Conservation (phyloP, 2,797 vertebrate genomes). For the Balearica regulorum region DNA sequence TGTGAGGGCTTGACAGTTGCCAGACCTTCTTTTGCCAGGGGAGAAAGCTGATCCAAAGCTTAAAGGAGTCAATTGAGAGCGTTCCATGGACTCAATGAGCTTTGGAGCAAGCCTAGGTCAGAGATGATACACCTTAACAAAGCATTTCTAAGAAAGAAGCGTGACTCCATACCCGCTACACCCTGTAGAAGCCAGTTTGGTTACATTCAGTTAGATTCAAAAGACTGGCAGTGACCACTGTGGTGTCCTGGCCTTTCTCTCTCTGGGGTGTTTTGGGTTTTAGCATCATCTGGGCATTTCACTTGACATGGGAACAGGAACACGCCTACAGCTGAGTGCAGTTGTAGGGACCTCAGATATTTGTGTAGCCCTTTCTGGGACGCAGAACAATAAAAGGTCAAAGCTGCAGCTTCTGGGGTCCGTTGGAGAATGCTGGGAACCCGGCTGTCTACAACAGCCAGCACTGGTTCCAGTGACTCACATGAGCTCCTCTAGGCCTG, state of each 20-base stretch:
- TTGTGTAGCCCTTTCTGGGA: not conserved
- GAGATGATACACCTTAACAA: not conserved
- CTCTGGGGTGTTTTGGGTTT: not conserved
- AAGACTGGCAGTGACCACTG: not conserved
- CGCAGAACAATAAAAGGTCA: not conserved
- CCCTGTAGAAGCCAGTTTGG: not conserved
- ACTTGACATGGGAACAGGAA: not conserved
- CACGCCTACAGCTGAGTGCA: not conserved
- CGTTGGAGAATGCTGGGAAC: not conserved
- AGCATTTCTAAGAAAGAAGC: not conserved
- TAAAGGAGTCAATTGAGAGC: not conserved
- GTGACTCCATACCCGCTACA: not conserved
- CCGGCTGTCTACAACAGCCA: not conserved
- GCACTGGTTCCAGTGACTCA: not conserved
- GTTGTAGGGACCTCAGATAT: no score
- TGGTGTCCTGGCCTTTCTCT: not conserved
- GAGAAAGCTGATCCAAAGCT: not conserved
- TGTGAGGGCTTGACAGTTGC: not conserved
- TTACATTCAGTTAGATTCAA: not conserved
- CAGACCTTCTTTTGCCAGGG: not conserved
- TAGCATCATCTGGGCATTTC: not conserved
- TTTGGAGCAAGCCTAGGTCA: not conserved
- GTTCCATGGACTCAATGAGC: not conserved
- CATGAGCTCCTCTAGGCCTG: rapidly evolving
- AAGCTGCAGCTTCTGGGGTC: not conserved